Evolutionary conservation across 2,797 vertebrate species (phyloP).

Genomic region (Emydoidea blandingii): DNA sequence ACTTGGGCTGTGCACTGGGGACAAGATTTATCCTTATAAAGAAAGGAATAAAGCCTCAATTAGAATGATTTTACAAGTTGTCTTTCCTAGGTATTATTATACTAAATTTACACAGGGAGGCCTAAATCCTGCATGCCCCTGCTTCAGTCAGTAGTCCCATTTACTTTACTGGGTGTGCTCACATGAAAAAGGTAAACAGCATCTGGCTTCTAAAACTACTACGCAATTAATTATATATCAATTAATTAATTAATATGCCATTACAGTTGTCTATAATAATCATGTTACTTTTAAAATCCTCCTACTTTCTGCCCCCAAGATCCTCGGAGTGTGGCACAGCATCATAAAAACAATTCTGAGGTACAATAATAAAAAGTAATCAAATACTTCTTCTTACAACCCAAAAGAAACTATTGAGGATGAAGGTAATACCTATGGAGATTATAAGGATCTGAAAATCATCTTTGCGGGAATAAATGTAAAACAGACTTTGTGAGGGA

Average conservation of each 20-base stretch:
- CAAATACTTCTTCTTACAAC: not conserved
- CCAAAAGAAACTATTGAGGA: not conserved
- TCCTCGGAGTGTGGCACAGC: not conserved
- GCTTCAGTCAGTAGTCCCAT: not conserved
- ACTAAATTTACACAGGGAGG: not conserved
- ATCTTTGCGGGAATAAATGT: not conserved
- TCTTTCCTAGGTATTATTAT: not conserved
- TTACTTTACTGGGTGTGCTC: not conserved
- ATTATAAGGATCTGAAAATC: not conserved
- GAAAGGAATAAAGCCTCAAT: not conserved
- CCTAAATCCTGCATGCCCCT: not conserved
- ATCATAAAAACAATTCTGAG: not conserved
- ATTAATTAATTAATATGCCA: not conserved
- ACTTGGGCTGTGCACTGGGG: not conserved
- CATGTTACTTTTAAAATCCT: not conserved
- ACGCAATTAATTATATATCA: not conserved
- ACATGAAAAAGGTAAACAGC: not conserved
- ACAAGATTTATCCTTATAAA: not conserved
- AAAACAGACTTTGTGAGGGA: constrained; percentile 62
- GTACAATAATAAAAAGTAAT: not conserved
- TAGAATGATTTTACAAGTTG: not conserved
- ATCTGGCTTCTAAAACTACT: not conserved
- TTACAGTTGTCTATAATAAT: not conserved
- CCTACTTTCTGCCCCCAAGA: not conserved
- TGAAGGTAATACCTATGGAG: not conserved